Conservation (phyloP, 2,113 vertebrate species). For the Corapipo altera region DNA sequence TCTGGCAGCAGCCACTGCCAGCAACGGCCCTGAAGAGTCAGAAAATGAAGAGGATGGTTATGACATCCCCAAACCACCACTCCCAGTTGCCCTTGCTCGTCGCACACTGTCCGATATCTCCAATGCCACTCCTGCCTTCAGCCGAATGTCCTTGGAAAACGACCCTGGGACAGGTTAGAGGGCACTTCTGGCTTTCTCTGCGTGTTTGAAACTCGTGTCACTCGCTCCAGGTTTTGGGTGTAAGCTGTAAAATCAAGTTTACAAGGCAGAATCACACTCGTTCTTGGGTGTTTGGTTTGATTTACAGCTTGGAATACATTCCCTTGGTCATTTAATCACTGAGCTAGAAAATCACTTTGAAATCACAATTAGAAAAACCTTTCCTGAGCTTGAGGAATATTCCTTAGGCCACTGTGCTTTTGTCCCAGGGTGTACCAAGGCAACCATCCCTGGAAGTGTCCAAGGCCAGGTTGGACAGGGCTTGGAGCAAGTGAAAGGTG, state of each 20-base stretch:
- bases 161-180: constrained; percentile 72
- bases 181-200: accelerated
- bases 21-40: constrained; percentile 71
- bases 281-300: not conserved
- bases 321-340: not conserved
- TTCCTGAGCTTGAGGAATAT: not conserved
- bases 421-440: not conserved
- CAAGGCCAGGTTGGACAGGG: not conserved
- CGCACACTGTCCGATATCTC: constrained; percentile 89
- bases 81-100: constrained; percentile 75
- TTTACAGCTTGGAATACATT: not conserved
- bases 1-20: constrained; percentile 64
- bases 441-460: not conserved
- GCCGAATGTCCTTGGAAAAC: constrained; percentile 80
- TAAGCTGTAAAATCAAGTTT: not conserved
- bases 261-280: not conserved
- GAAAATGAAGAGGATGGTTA: constrained; percentile 88
- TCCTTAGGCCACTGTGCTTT: not conserved
- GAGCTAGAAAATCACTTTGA: not conserved
- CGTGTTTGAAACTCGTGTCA: accelerated
- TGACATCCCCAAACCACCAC: constrained; percentile 82
- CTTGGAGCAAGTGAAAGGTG: not conserved
- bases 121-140: constrained; percentile 81
- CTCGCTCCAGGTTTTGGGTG: accelerated
- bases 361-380: not conserved